Conservation (phyloP, 1,140 invertebrate genomes). For the Drosophila pseudoobscura region DNA sequence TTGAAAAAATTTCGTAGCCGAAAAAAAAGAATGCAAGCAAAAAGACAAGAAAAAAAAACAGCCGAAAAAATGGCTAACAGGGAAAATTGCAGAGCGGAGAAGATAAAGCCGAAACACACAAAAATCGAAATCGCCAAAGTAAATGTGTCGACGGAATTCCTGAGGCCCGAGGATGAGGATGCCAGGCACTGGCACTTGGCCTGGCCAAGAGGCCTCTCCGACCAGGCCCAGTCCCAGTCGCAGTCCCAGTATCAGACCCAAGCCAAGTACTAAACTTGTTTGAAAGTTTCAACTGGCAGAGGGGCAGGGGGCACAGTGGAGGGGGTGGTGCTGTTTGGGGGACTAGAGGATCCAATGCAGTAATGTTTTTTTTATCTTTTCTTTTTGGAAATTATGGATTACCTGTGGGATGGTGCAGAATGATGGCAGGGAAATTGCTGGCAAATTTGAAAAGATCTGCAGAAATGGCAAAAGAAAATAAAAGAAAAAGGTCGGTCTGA, state of each 20-base stretch:
- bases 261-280: conserved; percentile 68
- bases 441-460: conserved; percentile 14
- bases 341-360: conserved; percentile 23
- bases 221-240: conserved; percentile 35
- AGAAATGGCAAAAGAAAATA: not conserved
- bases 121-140: conserved; percentile 39
- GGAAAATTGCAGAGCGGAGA: conserved; percentile 49
- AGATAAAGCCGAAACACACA: conserved; percentile 36
- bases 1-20: conserved; percentile 64
- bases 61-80: conserved; percentile 37
- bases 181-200: conserved; percentile 24
- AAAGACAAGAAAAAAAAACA: conserved; percentile 21
- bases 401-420: conserved; percentile 31
- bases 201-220: conserved; percentile 41
- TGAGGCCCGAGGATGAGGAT: conserved; percentile 41
- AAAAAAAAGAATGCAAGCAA: conserved; percentile 43
- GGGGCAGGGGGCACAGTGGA: not conserved
- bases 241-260: conserved; percentile 4
- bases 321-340: conserved; percentile 3
- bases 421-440: conserved; percentile 37
- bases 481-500: conserved; percentile 5
- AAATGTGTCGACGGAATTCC: conserved; percentile 68
- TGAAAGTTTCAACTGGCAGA: conserved; percentile 71
- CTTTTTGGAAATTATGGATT: conserved; percentile 64
- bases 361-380: conserved; percentile 31